phyloP scores from a whole-genome alignment of 2,888 invertebrate genomes.

The Tuberolachnus salignus region DNA sequence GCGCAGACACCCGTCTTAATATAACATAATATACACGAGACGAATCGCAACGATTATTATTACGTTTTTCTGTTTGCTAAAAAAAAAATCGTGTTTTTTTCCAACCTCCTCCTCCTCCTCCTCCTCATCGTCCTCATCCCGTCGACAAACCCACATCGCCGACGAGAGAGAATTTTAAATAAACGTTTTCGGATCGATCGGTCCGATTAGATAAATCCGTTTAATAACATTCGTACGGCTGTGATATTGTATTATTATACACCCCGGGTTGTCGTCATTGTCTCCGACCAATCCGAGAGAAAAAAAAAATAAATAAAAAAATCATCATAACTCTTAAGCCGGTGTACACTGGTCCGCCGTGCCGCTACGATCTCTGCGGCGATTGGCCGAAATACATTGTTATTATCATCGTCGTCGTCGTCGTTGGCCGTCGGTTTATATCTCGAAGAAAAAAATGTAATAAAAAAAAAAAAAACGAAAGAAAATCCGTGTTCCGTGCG shows the following conservation, averaged over 20 bases:
- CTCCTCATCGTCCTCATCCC: too few relatives aligned
- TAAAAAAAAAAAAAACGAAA: too few relatives aligned
- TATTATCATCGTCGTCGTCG: too few relatives aligned
- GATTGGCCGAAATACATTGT: not conserved
- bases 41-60: conserved; percentile 14
- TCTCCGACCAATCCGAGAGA: conserved; percentile 12
- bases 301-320: not conserved
- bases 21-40: conserved; percentile 5
- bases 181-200: conserved; percentile 20
- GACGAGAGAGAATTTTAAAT: not conserved
- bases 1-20: not conserved
- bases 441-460: too few relatives aligned
- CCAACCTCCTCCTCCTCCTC: too few relatives aligned
- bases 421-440: too few relatives aligned
- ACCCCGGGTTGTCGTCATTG: not conserved
- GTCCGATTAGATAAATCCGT: conserved; percentile 29
- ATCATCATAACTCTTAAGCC: too few relatives aligned
- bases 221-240: conserved; percentile 37
- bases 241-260: too few relatives aligned
- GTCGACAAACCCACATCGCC: conserved; percentile 1
- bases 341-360: too few relatives aligned
- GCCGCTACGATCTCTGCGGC: too few relatives aligned
- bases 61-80: conserved; percentile 5
- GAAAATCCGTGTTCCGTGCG: too few relatives aligned
- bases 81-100: conserved; percentile 11